Percentiles rank a stretch among this genome's conserved stretches.
These are phyloP conservation scores for Galerucella nymphaeae DNA, from an alignment of 2,888 invertebrate species.

Conservation along the genomic window DNA sequence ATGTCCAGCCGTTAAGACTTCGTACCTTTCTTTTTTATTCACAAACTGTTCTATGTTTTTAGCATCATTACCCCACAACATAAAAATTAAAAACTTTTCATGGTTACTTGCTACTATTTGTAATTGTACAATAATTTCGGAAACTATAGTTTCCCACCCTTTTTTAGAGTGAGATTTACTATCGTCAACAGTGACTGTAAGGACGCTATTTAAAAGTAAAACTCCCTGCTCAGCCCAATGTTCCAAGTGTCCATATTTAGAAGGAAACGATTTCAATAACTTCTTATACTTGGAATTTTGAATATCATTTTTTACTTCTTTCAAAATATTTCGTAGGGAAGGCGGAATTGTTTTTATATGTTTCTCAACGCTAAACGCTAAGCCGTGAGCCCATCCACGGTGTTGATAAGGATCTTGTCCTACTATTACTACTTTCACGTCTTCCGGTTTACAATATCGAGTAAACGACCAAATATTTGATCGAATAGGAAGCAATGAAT, in stretches of 20 bases:
- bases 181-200: constrained; percentile 4
- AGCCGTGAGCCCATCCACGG: constrained; percentile 17
- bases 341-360: constrained; percentile 8
- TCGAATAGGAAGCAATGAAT: constrained; percentile 10
- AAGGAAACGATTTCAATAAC: neutral
- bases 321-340: constrained; percentile 10
- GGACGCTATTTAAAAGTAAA: constrained; percentile 20
- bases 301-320: constrained; percentile 23
- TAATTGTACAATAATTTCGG: neutral
- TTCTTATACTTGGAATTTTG: constrained; percentile 6
- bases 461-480: constrained; percentile 20
- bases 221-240: constrained; percentile 23
- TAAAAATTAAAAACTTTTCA: constrained; percentile 15
- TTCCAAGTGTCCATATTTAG: constrained; percentile 17
- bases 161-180: constrained; percentile 19
- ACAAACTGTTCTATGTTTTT: constrained; percentile 2
- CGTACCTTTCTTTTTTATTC: neutral
- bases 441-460: constrained; percentile 10
- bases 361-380: constrained; percentile 23
- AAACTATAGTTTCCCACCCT: constrained; percentile 19
- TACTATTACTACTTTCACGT: constrained; percentile 20
- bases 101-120: constrained; percentile 4
- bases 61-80: constrained; percentile 22
- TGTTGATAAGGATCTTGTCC: constrained; percentile 24
- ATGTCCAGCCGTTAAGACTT: constrained; percentile 19